Base-by-base conservation (phyloP, 2,888 invertebrate genomes). In the Pseudolycoriella hygida region DNA sequence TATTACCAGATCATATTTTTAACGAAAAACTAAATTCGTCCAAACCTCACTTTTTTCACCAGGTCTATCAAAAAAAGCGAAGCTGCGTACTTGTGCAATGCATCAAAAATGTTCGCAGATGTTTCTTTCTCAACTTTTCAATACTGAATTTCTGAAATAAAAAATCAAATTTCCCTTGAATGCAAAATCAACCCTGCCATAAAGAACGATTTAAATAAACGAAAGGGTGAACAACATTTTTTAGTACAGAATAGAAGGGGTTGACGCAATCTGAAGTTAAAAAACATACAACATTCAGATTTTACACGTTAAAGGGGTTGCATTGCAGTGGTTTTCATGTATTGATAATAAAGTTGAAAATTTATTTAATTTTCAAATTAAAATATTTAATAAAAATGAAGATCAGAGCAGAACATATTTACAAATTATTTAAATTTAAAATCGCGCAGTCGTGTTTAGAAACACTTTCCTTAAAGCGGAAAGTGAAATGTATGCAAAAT, bases 241-340 rank as follows among this genome's bases (percentile, higher is more conserved):
- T 25, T 25, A 25, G 25, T 25, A 25, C 25, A 25, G 25, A 37
- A 37, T 37, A 12, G 15, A 37, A 37, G 37, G 37, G 37, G 37
- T 37, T 37, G 15, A 12, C 15, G 5, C 15, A 12, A 37, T 37
- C 37, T 14, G 11, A 37, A 37, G 5, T 37, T 37, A 37, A 37
- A 37, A 37, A 37, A 37, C 37, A 37, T 37, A 3, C 37, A 37
- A 12, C 37, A 37, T 37, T 37, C 37, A 37, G 37, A 37, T 37
- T 37, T 37, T 37, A 12, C 15, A 37, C n/a, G n/a, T 37, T 15
- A 37, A 37, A 37, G 37, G 37, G 37, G 5, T 37, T 37, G 37
- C 37, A 37, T 37, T 37, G 37, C 37, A 4, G 15, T 15, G 3
- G n/a, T 37, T 37, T 37, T 37, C n/a, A 8, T 15, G 15, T 14